phyloP scores from a whole-genome alignment of 1,140 invertebrate species.

The Nymphalis io region DNA sequence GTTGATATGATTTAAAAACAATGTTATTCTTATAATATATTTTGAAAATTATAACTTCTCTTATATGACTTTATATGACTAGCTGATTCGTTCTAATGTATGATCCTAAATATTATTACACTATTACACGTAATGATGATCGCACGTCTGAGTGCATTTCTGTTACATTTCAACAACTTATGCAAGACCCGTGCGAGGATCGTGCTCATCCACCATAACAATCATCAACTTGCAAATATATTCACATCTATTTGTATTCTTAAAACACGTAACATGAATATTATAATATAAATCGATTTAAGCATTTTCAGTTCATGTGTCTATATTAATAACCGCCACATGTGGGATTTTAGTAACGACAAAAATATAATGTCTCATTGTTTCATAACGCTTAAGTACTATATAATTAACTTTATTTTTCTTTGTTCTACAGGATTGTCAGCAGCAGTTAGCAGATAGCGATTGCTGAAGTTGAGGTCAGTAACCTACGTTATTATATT shows the following conservation, averaged over 20 bases:
- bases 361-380: not conserved
- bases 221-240: conserved; percentile 16
- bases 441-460: conserved; percentile 59
- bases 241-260: not conserved
- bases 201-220: conserved; percentile 45
- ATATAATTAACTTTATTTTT: conserved; percentile 68
- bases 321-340: not conserved
- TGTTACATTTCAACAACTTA: conserved; percentile 49
- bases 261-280: not conserved
- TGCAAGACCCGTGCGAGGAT: conserved; percentile 39
- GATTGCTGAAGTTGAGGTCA: conserved; percentile 67
- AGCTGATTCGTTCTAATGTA: conserved; percentile 18
- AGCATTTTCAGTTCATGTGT: not conserved
- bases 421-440: conserved; percentile 62
- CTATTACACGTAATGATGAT: conserved; percentile 33
- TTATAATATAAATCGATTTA: not conserved
- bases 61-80: not conserved
- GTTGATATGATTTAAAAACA: too few relatives aligned
- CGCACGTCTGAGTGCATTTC: conserved; percentile 39
- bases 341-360: not conserved
- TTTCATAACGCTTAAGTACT: not conserved
- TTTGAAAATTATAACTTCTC: too few relatives aligned
- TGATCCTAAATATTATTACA: conserved; percentile 36
- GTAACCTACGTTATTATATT: conserved; percentile 61
- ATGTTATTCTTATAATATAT: too few relatives aligned